Evolutionary conservation across 2,888 invertebrate genomes (phyloP).

Genomic region (Exocentrus adspersus): DNA sequence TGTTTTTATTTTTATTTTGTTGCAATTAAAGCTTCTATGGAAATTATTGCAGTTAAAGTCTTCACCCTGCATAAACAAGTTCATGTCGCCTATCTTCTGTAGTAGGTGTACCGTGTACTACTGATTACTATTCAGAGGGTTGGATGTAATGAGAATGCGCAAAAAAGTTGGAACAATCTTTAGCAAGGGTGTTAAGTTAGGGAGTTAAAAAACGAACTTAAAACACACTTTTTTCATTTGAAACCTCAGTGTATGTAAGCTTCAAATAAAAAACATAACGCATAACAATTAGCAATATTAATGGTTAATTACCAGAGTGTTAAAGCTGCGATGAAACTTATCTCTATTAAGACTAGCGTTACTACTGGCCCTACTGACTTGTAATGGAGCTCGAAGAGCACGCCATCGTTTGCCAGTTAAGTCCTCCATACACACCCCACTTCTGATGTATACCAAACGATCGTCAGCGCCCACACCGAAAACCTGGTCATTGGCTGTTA

Average conservation of each 20-base stretch:
- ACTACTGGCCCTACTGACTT: conserved; percentile 84
- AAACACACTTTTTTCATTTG: background rate
- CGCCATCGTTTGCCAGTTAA: conserved; percentile 91
- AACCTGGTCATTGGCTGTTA: conserved; percentile 85
- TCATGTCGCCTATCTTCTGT: no score
- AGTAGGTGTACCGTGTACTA: no score
- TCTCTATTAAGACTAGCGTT: conserved; percentile 71
- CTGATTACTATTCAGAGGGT: no score
- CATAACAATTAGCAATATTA: conserved; percentile 13
- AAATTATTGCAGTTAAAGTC: no score
- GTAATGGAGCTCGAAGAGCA: conserved; percentile 80
- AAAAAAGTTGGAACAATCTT: no score
- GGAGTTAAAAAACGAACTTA: no score
- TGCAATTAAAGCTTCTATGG: no score
- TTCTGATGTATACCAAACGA: conserved; percentile 82
- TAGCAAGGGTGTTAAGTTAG: no score
- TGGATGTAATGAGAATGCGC: no score
- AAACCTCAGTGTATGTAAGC: background rate
- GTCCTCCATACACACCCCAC: conserved; percentile 78
- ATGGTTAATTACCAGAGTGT: conserved; percentile 64
- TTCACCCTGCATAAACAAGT: no score
- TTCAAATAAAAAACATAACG: background rate
- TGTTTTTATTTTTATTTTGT: no score
- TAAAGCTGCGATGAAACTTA: conserved; percentile 71
- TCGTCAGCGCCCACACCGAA: conserved; percentile 88